These are phyloP conservation scores for Enteromius radiatus DNA, from an alignment of 2,797 vertebrate genomes.

Conservation along the genomic window DNA sequence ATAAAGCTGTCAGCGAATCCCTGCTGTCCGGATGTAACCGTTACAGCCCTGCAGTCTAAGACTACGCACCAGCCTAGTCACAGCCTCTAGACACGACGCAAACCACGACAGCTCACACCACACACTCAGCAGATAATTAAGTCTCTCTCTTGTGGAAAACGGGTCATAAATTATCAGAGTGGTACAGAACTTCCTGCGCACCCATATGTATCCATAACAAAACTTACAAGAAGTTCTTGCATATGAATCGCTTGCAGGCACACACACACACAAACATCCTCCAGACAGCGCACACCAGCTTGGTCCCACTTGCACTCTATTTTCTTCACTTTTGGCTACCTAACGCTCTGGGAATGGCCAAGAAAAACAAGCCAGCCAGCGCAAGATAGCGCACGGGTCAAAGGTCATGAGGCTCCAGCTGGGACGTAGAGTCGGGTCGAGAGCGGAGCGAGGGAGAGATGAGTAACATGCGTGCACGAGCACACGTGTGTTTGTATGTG, in stretches of 20 bases:
- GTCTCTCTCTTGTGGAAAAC: slow-evolving; percentile 57
- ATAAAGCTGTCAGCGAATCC: slow-evolving; percentile 58
- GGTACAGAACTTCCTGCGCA: slow-evolving; percentile 52
- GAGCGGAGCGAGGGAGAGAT: slow-evolving; percentile 20
- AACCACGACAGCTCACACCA: slow-evolving; percentile 41
- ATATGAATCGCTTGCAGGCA: slow-evolving; percentile 44
- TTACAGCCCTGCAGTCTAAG: slow-evolving; percentile 21
- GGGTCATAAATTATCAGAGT: slow-evolving; percentile 63
- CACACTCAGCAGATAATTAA: slow-evolving; percentile 58
- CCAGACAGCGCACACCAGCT: slow-evolving; percentile 53
- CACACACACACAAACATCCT: slow-evolving; percentile 47
- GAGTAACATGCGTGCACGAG: slow-evolving; percentile 31
- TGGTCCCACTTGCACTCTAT: slow-evolving; percentile 55
- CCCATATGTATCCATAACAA: slow-evolving; percentile 22
- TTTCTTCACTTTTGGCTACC: slow-evolving; percentile 60
- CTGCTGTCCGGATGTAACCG: slow-evolving; percentile 40
- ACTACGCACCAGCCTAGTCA: slow-evolving; percentile 7
- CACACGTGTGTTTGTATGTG: slow-evolving; percentile 28
- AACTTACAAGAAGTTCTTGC: slow-evolving; percentile 56
- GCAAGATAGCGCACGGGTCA: slow-evolving; percentile 61
- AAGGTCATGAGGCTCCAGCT: slow-evolving; percentile 53
- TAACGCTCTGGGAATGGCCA: slow-evolving; percentile 60
- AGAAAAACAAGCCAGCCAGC: slow-evolving; percentile 61
- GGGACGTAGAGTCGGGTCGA: slow-evolving; percentile 37
- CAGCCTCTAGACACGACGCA: slow-evolving; percentile 43